Evolutionary conservation across 2,113 vertebrate species (phyloP), one percentile per base, ranked within the genome.

Genomic region (Vireo altiloquus): DNA sequence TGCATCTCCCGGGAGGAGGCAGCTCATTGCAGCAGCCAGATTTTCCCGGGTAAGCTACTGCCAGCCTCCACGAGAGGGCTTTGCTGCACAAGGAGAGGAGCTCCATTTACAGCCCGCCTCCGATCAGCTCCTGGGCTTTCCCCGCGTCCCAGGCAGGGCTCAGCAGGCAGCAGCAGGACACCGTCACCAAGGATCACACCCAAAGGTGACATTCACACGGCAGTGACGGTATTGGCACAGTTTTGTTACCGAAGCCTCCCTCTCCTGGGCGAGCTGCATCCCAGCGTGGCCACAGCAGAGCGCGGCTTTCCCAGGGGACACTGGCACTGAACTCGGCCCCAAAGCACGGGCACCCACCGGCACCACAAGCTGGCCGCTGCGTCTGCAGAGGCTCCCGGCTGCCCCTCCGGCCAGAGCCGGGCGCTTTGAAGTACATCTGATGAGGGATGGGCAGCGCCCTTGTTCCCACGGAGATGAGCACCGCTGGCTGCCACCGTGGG

Each of bases 11-110:
- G 70, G 27, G 53, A 56, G 28, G 63, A 8, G 57, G 61, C 82
- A 31, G 44, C 33, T 2, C 11, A 3, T 7, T 0, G 4, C 64
- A 59, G 76, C 52, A 61, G 71, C 40, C 60, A 5, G 44, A 13
- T 54, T 56, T 68, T 64, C 78, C 19, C 69, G 4, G 59, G 66
- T 93, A 72, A 93, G 91, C 87, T 95, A 49, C 95, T 85, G 70
- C 87, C 23, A 23, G 5, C 88, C 31, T 96, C 96, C 96, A 96
- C 95, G 76, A 96, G 96, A 96, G 96, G 96, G 93, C 96, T 97
- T 96, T 94, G 94, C 92, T 95, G 92, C 24, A 92, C 90, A 87
- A 39, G 39, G 7, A 69, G 63, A 87, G 52, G 9, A 9, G 49
- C 25, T 59, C n/a, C n/a, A 1, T 25, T 65, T 7, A 17, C 74